Evolutionary conservation across 2,888 invertebrate genomes (phyloP).

Genomic region (Zygogramma bicolorata): DNA sequence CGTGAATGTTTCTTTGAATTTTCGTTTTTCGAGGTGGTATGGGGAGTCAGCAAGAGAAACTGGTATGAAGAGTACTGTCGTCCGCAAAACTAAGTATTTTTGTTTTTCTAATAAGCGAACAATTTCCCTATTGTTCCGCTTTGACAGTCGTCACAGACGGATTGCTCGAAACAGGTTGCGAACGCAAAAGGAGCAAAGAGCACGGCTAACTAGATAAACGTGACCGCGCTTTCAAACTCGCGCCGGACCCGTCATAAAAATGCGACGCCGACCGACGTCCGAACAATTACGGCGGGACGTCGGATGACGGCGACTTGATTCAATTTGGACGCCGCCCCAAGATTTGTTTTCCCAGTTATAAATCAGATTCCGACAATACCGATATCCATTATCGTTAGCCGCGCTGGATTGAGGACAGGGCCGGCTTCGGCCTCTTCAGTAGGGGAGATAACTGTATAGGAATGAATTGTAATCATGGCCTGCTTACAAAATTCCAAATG

Average conservation of each 20-base stretch:
- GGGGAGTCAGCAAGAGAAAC: too few relatives aligned
- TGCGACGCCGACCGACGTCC: constrained; percentile 41
- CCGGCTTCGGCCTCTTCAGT: too few relatives aligned
- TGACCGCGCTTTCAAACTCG: not conserved
- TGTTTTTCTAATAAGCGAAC: too few relatives aligned
- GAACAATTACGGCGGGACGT: constrained; percentile 47
- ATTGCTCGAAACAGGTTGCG: not conserved
- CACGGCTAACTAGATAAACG: constrained; percentile 10
- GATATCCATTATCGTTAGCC: constrained; percentile 66
- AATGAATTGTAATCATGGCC: too few relatives aligned
- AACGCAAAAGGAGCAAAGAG: not conserved
- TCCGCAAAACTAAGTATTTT: too few relatives aligned
- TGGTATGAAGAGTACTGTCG: too few relatives aligned
- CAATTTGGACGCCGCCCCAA: constrained; percentile 64
- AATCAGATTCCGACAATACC: constrained; percentile 65
- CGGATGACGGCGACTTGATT: constrained; percentile 64
- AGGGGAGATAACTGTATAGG: too few relatives aligned
- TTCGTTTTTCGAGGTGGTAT: too few relatives aligned
- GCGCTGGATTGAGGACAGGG: constrained; percentile 50
- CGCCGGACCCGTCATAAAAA: constrained; percentile 28
- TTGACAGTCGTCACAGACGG: not conserved
- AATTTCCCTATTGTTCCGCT: too few relatives aligned
- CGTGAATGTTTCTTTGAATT: too few relatives aligned
- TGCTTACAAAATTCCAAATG: too few relatives aligned
- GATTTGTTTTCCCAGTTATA: constrained; percentile 66